Evolutionary conservation across 2,113 vertebrate genomes (phyloP).

Genomic region (Hyla sarda): DNA sequence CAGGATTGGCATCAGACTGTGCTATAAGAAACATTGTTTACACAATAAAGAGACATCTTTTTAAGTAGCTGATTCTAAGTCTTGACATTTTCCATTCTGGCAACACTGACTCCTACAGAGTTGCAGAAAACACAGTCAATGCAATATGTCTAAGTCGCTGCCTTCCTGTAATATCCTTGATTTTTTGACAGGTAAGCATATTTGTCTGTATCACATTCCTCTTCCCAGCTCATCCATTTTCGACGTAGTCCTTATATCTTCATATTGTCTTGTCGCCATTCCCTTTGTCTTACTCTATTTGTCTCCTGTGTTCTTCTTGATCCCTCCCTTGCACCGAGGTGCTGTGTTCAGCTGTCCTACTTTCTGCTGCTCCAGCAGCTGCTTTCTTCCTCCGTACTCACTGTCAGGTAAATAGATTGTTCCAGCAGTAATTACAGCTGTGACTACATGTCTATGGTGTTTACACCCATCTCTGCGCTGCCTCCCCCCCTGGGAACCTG

Average conservation of each 20-base stretch:
- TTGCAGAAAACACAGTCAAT: too few relatives aligned
- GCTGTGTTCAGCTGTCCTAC: neutral
- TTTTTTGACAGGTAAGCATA: neutral
- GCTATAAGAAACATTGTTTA: too few relatives aligned
- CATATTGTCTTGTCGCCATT: constrained; percentile 33
- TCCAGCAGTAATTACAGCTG: constrained; percentile 17
- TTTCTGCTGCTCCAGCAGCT: constrained; percentile 7
- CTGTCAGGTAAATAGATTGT: constrained; percentile 49
- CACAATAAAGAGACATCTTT: too few relatives aligned
- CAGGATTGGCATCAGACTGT: too few relatives aligned
- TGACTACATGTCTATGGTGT: constrained; percentile 23
- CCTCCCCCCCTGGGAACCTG: constrained; percentile 33
- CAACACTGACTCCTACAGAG: too few relatives aligned
- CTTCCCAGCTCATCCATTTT: neutral
- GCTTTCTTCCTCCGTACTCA: neutral
- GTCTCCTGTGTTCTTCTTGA: constrained; percentile 11
- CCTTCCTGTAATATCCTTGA: too few relatives aligned
- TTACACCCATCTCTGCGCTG: constrained; percentile 25
- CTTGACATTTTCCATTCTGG: too few relatives aligned
- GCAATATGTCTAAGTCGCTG: too few relatives aligned
- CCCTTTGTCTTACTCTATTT: constrained; percentile 42
- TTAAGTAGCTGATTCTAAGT: too few relatives aligned
- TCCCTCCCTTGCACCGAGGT: constrained; percentile 34
- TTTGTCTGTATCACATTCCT: neutral
- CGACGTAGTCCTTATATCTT: constrained; percentile 42